Percentiles rank a stretch among this genome's conserved stretches.
These are phyloP conservation scores for Dendropsophus ebraccatus DNA, from an alignment of 2,113 vertebrate species.

Conservation along the genomic window DNA sequence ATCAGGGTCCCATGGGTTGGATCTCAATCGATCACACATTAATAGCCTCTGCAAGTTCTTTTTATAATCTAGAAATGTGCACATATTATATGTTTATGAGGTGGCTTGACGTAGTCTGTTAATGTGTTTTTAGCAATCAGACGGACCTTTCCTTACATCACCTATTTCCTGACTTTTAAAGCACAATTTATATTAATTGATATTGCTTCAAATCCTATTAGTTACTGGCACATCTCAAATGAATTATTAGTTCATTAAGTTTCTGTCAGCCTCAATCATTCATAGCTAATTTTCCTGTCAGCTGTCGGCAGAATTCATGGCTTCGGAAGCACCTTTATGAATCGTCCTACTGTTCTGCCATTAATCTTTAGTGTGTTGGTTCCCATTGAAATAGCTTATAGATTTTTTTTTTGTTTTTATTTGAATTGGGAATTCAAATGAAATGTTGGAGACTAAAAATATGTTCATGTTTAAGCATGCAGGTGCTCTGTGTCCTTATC, in stretches of 20 bases:
- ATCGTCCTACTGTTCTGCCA: not conserved
- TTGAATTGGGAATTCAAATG: not conserved
- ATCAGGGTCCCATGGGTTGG: not conserved
- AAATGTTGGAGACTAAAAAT: not conserved
- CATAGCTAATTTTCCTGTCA: conserved; percentile 41
- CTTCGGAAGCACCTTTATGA: conserved; percentile 34
- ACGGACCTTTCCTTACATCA: not conserved
- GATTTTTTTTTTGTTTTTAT: not conserved
- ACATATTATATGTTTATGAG: not conserved
- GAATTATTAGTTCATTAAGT: conserved; percentile 46
- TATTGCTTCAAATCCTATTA: conserved; percentile 12
- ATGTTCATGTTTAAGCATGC: too few relatives aligned
- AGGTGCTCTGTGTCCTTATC: too few relatives aligned
- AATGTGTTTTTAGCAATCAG: not conserved
- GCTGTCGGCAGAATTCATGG: conserved; percentile 34
- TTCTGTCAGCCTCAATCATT: conserved; percentile 38
- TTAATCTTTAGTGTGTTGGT: not conserved
- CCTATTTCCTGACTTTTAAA: not conserved
- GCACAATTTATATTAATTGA: conserved; percentile 26
- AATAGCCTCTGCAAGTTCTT: not conserved
- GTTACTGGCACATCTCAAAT: conserved; percentile 29
- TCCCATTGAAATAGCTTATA: not conserved
- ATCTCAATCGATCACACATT: not conserved
- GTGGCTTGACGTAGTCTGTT: not conserved
- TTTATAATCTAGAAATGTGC: not conserved